Conservation (phyloP, 2,888 invertebrate genomes). For the Alviniconcha strummeri region DNA sequence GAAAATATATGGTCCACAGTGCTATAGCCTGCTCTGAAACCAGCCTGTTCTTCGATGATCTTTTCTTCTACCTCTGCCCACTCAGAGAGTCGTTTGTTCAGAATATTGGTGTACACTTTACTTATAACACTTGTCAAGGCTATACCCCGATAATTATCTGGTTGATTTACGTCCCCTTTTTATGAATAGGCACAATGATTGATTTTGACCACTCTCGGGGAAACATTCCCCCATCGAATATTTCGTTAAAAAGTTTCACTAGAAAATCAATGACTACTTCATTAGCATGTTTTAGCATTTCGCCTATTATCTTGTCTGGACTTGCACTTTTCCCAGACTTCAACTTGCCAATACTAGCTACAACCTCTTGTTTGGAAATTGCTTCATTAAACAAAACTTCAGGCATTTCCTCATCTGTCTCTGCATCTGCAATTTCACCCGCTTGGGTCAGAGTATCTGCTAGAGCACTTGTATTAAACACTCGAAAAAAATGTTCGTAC, state of each 20-base stretch:
- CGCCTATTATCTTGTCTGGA: background rate
- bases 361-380: background rate
- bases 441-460: background rate
- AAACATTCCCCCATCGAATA: background rate
- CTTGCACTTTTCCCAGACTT: background rate
- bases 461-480: background rate
- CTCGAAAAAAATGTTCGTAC: background rate
- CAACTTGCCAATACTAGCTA: background rate
- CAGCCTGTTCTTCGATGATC: background rate
- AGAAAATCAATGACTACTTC: background rate
- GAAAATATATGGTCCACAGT: background rate
- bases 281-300: background rate
- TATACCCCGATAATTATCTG: background rate
- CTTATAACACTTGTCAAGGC: background rate
- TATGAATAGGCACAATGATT: background rate
- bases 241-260: background rate
- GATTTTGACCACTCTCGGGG: background rate
- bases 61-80: background rate
- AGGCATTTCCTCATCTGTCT: background rate
- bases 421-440: background rate
- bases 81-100: background rate
- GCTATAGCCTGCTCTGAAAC: background rate
- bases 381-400: background rate
- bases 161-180: background rate
- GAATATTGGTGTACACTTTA: background rate